A percentile compares a stretch with the other conserved stretches of the same genome.
Evolutionary conservation across 2,113 vertebrate species (phyloP).

Genomic region (Xiphophorus hellerii): DNA sequence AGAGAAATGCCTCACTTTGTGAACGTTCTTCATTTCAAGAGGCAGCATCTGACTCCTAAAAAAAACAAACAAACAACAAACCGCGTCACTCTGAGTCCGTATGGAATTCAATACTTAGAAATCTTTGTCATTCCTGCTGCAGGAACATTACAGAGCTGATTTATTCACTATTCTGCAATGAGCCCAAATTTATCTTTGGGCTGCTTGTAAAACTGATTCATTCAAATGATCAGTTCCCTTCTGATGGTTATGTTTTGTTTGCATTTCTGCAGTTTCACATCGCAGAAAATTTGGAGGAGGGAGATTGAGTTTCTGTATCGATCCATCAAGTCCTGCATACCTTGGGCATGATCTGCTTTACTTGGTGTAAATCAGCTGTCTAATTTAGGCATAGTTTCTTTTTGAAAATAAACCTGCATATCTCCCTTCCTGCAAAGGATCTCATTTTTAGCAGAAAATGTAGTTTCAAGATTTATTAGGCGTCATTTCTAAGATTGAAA

Average conservation of each 20-base stretch:
- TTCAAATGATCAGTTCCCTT: constrained; percentile 63
- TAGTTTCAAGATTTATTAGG: constrained; percentile 26
- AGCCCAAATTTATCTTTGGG: constrained; percentile 53
- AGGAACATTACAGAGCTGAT: constrained; percentile 60
- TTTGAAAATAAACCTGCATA: constrained; percentile 25
- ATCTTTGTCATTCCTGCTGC: constrained; percentile 60
- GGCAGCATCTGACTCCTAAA: constrained; percentile 19
- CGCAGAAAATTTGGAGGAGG: constrained; percentile 37
- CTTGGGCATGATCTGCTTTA: constrained; percentile 35
- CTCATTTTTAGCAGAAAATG: neutral
- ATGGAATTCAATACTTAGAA: constrained; percentile 24
- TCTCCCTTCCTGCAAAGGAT: constrained; percentile 23
- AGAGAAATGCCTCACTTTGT: constrained; percentile 53
- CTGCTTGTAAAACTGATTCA: constrained; percentile 63
- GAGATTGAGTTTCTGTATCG: constrained; percentile 57
- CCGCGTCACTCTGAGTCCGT: constrained; percentile 16
- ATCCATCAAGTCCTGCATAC: neutral
- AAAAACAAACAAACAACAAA: constrained; percentile 14
- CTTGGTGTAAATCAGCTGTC: constrained; percentile 47
- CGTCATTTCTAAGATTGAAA: constrained; percentile 20
- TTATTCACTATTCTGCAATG: constrained; percentile 55
- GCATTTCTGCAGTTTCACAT: constrained; percentile 37
- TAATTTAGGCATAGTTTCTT: constrained; percentile 40
- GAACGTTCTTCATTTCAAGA: constrained; percentile 45
- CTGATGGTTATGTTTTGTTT: constrained; percentile 66